A percentile compares a stretch with the other conserved stretches of the same genome.
These are phyloP conservation scores for Halictus ligatus DNA, from an alignment of 2,888 invertebrate genomes.

Conservation along the genomic window DNA sequence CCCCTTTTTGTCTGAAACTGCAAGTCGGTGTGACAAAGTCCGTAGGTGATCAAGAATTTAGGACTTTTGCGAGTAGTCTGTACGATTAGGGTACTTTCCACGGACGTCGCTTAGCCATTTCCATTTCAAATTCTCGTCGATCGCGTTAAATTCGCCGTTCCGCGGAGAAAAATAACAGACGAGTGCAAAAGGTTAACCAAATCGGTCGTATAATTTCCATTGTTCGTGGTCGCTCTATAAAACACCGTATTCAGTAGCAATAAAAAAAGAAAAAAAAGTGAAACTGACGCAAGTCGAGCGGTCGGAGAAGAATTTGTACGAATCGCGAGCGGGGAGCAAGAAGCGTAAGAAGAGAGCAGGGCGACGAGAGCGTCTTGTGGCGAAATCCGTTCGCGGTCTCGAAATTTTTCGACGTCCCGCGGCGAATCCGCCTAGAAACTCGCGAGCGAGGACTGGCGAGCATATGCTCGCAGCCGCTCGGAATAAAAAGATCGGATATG, in stretches of 20 bases:
- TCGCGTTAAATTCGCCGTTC: constrained; percentile 32
- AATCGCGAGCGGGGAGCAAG: not conserved
- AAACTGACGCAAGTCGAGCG: not conserved
- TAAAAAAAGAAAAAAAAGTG: not conserved
- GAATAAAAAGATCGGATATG: constrained; percentile 52
- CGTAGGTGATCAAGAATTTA: not conserved
- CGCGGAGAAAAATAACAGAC: not conserved
- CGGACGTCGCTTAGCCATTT: constrained; percentile 26
- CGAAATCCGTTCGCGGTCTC: constrained; percentile 8
- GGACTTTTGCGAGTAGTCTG: not conserved
- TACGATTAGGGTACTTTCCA: too few relatives aligned
- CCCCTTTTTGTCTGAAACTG: not conserved
- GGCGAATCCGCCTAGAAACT: constrained; percentile 43
- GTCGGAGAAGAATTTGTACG: not conserved
- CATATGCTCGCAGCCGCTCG: constrained; percentile 58
- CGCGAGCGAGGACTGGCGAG: constrained; percentile 21
- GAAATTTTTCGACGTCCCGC: constrained; percentile 19
- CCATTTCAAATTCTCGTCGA: constrained; percentile 43
- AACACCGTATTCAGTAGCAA: constrained; percentile 8
- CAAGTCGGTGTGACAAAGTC: not conserved
- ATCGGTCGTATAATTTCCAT: constrained; percentile 51
- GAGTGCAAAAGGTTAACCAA: constrained; percentile 44
- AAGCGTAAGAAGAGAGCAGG: not conserved
- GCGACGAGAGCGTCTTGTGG: too few relatives aligned
- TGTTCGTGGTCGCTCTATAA: constrained; percentile 33